phyloP scores from a whole-genome alignment of 2,888 invertebrate genomes.

The Melanotus villosus region DNA sequence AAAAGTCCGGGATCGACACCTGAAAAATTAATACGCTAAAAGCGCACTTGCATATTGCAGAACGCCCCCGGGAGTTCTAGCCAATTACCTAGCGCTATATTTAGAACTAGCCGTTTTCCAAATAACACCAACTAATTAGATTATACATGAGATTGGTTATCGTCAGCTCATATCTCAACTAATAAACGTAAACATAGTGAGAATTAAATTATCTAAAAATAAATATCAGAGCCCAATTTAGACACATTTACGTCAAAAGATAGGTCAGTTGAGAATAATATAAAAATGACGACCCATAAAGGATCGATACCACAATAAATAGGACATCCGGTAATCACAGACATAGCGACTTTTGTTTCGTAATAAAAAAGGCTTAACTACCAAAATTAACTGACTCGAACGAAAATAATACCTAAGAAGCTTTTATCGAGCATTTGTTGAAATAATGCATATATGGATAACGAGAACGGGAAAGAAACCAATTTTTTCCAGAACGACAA shows the following conservation, averaged over 20 bases:
- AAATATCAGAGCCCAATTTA: slow-evolving; percentile 24
- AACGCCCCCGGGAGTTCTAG: not conserved
- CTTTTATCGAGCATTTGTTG: too few relatives aligned
- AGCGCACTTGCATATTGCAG: slow-evolving; percentile 18
- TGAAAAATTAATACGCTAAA: slow-evolving; percentile 6
- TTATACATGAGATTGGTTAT: slow-evolving; percentile 19
- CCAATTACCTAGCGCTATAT: slow-evolving; percentile 5
- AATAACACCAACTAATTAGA: slow-evolving; percentile 11
- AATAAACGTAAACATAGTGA: slow-evolving; percentile 19
- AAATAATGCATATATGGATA: slow-evolving; percentile 5
- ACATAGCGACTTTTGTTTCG: too few relatives aligned
- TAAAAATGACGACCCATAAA: slow-evolving; percentile 9
- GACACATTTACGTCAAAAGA: slow-evolving; percentile 35
- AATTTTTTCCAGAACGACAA: slow-evolving; percentile 5
- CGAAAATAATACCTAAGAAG: too few relatives aligned
- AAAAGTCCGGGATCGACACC: not conserved
- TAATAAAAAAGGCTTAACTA: too few relatives aligned
- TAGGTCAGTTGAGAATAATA: slow-evolving; percentile 36
- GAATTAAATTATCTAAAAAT: slow-evolving; percentile 27
- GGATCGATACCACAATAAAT: slow-evolving; percentile 9
- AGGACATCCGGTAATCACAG: not conserved
- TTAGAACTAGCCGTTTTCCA: not conserved
- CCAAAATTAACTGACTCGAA: too few relatives aligned
- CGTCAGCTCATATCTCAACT: slow-evolving; percentile 4
- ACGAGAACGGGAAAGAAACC: not conserved